Percentiles rank a stretch among this genome's conserved stretches.
Evolutionary conservation across 2,888 invertebrate species (phyloP).

Genomic region (Chymomyza amoena): DNA sequence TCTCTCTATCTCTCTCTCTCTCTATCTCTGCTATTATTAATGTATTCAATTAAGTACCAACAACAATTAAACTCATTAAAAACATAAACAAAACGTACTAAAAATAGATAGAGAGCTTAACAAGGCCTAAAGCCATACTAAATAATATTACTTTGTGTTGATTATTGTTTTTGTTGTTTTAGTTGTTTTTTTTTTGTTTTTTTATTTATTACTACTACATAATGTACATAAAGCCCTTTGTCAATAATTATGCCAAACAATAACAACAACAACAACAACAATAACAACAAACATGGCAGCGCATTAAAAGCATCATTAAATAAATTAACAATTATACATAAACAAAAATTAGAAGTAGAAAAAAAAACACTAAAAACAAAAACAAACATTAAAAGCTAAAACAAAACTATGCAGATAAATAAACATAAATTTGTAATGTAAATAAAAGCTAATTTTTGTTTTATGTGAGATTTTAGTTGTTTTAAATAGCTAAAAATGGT

Average conservation of each 20-base stretch:
- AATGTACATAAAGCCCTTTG: not conserved
- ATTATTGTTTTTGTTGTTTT: not conserved
- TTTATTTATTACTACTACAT: not conserved
- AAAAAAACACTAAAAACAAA: not conserved
- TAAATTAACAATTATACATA: conserved; percentile 42
- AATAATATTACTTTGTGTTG: not conserved
- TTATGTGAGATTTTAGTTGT: conserved; percentile 2
- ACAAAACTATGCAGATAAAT: conserved; percentile 18
- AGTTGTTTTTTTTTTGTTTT: not conserved
- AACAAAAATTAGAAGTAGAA: not conserved
- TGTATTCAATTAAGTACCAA: conserved; percentile 60
- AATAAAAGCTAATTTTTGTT: conserved; percentile 24
- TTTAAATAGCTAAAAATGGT: not conserved
- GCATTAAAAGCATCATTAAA: conserved; percentile 49
- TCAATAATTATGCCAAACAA: conserved; percentile 1
- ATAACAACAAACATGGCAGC: not conserved
- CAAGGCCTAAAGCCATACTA: not conserved
- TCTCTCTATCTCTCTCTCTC: not conserved
- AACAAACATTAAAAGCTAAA: conserved; percentile 8
- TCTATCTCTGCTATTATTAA: conserved; percentile 38
- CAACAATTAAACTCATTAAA: conserved; percentile 63
- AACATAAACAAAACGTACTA: conserved; percentile 15
- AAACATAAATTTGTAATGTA: conserved; percentile 36
- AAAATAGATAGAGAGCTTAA: not conserved
- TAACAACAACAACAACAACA: not conserved